Evolutionary conservation across 2,888 invertebrate species (phyloP).

Genomic region (Philereme vetulata): DNA sequence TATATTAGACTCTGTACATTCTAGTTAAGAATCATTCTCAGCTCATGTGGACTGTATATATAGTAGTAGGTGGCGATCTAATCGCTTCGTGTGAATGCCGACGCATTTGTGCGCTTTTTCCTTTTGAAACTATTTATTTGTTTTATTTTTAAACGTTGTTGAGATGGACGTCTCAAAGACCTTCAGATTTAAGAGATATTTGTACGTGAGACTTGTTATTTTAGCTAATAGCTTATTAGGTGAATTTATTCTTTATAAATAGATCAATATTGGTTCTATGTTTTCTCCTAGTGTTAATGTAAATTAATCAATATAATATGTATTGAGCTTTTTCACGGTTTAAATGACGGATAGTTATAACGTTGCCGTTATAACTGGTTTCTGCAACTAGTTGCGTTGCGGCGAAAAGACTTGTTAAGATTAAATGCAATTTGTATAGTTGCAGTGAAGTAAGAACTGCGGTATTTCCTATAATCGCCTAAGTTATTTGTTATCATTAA

Average conservation of each 20-base stretch:
- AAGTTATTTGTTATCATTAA: slow-evolving; percentile 40
- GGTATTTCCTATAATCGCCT: slow-evolving; percentile 40
- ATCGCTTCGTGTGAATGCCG: slow-evolving; percentile 50
- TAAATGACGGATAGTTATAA: slow-evolving; percentile 21
- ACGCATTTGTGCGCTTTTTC: slow-evolving; percentile 56
- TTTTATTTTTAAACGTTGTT: slow-evolving; percentile 62
- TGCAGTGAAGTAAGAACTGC: slow-evolving; percentile 28
- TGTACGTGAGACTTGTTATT: slow-evolving; percentile 50
- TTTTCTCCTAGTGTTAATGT: slow-evolving; percentile 21
- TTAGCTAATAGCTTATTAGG: slow-evolving; percentile 56
- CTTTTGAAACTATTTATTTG: slow-evolving; percentile 59
- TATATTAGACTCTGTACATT: slow-evolving; percentile 59
- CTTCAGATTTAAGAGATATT: slow-evolving; percentile 46
- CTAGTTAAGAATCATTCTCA: slow-evolving; percentile 53
- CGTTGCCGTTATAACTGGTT: slow-evolving; percentile 11
- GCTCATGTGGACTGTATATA: slow-evolving; percentile 71
- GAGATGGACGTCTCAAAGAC: slow-evolving; percentile 61
- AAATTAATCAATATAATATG: slow-evolving; percentile 29
- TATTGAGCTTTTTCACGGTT: slow-evolving; percentile 31
- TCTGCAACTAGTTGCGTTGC: slow-evolving; percentile 22
- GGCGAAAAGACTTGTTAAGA: slow-evolving; percentile 25
- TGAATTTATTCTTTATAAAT: slow-evolving; percentile 52
- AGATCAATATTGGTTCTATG: slow-evolving; percentile 47
- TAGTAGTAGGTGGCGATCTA: slow-evolving; percentile 65
- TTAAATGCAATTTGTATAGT: slow-evolving; percentile 28